phyloP scores from a whole-genome alignment of 2,113 vertebrate species.

The Papio anubis region DNA sequence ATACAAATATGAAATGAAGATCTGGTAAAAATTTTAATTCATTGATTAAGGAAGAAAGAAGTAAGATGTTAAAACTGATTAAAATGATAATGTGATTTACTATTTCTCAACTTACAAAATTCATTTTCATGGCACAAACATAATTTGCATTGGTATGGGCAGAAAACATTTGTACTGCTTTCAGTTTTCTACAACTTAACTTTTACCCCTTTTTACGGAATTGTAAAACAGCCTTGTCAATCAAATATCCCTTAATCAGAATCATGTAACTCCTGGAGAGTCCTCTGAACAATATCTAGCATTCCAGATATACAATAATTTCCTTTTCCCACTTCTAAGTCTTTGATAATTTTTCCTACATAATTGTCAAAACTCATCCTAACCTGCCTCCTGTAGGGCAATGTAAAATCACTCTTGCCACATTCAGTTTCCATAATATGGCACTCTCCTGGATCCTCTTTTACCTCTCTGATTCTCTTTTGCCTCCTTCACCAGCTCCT shows the following conservation, averaged over 20 bases:
- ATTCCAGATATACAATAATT: not conserved
- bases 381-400: not conserved
- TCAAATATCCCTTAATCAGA: constrained; percentile 3
- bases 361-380: not conserved
- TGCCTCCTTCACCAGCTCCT: not conserved
- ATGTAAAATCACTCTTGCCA: not conserved
- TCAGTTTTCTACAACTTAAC: not conserved
- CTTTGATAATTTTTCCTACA: not conserved
- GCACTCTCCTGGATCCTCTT: not conserved
- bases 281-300: not conserved
- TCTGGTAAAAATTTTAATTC: not conserved
- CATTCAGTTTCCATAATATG: not conserved
- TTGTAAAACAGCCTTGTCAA: not conserved
- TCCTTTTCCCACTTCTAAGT: not conserved
- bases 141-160: not conserved
- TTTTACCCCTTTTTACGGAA: not conserved
- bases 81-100: not conserved
- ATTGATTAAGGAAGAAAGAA: not conserved
- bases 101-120: not conserved
- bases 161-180: not conserved
- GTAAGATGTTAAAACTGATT: not conserved
- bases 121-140: not conserved
- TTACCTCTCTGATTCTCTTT: not conserved
- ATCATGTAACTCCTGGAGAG: not conserved
- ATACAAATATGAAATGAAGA: constrained; percentile 1